phyloP scores from a whole-genome alignment of 2,113 vertebrate species.

The Sylvilagus bachmani region DNA sequence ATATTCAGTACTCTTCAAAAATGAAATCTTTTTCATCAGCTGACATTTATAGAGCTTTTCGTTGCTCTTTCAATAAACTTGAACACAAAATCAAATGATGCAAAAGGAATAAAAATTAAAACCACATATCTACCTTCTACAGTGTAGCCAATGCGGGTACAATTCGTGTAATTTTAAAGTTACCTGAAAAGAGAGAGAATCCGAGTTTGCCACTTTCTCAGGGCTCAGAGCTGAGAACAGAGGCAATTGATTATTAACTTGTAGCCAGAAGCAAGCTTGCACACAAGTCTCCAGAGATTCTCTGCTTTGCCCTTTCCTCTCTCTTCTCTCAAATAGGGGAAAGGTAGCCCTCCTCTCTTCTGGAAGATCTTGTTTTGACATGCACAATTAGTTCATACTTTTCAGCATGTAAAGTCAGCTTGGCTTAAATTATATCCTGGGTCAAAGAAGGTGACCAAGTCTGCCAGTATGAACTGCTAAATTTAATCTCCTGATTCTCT shows the following conservation, averaged over 20 bases:
- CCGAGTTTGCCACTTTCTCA: conserved; percentile 29
- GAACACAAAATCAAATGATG: not conserved
- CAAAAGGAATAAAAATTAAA: not conserved
- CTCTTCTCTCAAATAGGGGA: conserved; percentile 61
- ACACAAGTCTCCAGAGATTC: conserved; percentile 50
- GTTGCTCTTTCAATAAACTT: conserved; percentile 40
- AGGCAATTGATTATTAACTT: conserved; percentile 72
- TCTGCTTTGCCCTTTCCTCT: conserved; percentile 16
- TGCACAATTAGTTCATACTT: conserved; percentile 61
- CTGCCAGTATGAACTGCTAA: conserved; percentile 30
- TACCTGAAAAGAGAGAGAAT: conserved; percentile 69
- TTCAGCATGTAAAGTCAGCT: conserved; percentile 49
- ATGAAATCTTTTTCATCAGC: not conserved
- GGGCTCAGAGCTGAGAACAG: conserved; percentile 52
- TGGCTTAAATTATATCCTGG: conserved; percentile 64
- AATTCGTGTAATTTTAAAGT: conserved; percentile 62
- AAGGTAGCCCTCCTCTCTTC: conserved; percentile 56
- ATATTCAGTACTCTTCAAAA: conserved; percentile 1
- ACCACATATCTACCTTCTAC: not conserved
- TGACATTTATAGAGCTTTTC: conserved; percentile 1
- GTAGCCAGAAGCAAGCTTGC: conserved; percentile 66
- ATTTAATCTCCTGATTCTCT: conserved; percentile 51
- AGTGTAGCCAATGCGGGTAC: not conserved
- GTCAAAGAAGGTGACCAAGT: conserved; percentile 64
- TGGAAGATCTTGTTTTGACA: conserved; percentile 69